Evolutionary conservation across 2,797 vertebrate genomes (phyloP).

Genomic region (Tenualosa ilisha): DNA sequence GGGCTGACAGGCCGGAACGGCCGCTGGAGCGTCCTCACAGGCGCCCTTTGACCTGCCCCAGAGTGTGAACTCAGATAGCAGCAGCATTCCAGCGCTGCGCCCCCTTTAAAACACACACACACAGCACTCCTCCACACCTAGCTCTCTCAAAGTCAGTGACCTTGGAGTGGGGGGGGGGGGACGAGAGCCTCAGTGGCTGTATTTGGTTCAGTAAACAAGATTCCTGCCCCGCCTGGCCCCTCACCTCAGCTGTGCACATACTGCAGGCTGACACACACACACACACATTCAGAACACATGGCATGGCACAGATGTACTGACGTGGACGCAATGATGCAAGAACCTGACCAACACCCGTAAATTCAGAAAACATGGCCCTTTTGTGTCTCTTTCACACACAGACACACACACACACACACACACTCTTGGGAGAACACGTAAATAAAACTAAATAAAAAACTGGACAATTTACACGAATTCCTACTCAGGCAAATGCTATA

Average conservation of each 20-base stretch:
- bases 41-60: background rate
- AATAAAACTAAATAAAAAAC: too few relatives aligned
- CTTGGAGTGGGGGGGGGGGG: background rate
- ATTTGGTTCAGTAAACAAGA: constrained; percentile 6
- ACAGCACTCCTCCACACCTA: background rate
- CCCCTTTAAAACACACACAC: background rate
- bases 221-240: background rate
- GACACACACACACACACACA: too few relatives aligned
- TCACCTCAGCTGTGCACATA: background rate
- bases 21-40: background rate
- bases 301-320: background rate
- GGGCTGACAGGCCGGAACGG: background rate
- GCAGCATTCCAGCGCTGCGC: background rate
- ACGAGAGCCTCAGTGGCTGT: background rate
- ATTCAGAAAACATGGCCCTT: background rate
- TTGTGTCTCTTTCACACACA: background rate
- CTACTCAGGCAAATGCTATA: background rate
- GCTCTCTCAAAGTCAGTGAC: background rate
- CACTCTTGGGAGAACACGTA: too few relatives aligned
- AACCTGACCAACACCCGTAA: background rate
- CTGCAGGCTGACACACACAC: background rate
- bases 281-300: background rate
- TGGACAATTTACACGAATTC: background rate
- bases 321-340: background rate
- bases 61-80: background rate